Evolutionary conservation across 2,888 invertebrate genomes (phyloP), one percentile per base, ranked within the genome.

Genomic region (Xanthia icteritia): DNA sequence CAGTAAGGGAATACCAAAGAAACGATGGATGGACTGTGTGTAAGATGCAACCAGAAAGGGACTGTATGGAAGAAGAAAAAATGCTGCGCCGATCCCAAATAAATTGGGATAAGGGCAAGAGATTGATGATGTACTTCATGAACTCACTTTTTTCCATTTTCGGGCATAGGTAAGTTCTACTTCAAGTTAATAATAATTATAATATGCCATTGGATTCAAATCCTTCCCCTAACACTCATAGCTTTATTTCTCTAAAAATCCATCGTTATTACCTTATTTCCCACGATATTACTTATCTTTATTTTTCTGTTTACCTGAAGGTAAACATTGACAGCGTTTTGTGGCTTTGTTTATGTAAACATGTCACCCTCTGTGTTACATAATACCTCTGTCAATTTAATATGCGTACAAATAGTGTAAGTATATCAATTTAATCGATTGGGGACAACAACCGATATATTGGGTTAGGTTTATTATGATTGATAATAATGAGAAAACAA

Each of bases 301-400:
- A 67, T 81, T 81, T 68, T 75, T 42, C 42, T 79, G 76, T 79
- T 79, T 64, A 75, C 75, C 27, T 69, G 54, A 39, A 67, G 36
- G 79, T 42, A 56, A 39, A 75, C 56, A 63, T 63, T 39, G 42
- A 9, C 63, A 36, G 17, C 48, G 63, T 51, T 81, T 63, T 48
- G 60, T 81, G 63, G 61, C 51, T 68, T 54, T 58, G 63, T 67
- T 68, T 42, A 68, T 36, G 76, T 68, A 77, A 78, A 82, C 77
- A 20, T 31, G 63, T 64, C 77, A 42, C 77, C 45, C 36, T 31
- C 11, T n/a, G 5, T 15, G 79, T 20, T 31, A 81, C 51, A 36
- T 63, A 58, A 58, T 27, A 79, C 82, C 67, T 67, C 48, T 67
- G 56, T 75, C 66, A 63, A 61, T 31, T 51, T 76, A 58, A 42